Evolutionary conservation across 1,140 invertebrate species (phyloP).

Genomic region (Ladona fulva): DNA sequence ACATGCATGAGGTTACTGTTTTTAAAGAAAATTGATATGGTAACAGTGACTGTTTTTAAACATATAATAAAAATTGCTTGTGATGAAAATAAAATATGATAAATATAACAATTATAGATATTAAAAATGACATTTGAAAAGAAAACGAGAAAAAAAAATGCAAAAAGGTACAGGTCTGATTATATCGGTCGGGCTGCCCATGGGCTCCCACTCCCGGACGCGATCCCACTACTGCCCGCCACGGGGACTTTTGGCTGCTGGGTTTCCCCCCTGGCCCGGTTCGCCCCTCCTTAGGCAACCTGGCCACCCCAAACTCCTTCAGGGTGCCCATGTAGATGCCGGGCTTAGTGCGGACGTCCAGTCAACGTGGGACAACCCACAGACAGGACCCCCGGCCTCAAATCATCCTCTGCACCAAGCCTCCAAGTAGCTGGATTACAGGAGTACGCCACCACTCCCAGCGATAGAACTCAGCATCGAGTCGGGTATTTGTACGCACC

Average conservation of each 20-base stretch:
- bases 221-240: slow-evolving; percentile 95
- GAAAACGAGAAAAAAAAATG: not conserved
- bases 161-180: slow-evolving; percentile 76
- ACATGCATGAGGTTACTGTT: too few species aligned
- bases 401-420: slow-evolving; percentile 40
- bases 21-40: too few species aligned
- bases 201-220: slow-evolving; percentile 73
- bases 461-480: slow-evolving; percentile 13
- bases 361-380: slow-evolving; percentile 25
- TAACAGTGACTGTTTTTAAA: too few species aligned
- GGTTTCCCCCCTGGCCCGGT: slow-evolving; percentile 94
- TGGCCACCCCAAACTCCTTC: slow-evolving; percentile 71
- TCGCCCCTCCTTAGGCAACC: slow-evolving; percentile 89
- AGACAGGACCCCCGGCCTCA: slow-evolving; percentile 32
- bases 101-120: too few species aligned
- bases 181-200: slow-evolving; percentile 76
- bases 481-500: too few species aligned
- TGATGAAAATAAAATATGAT: too few species aligned
- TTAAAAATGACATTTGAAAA: too few species aligned
- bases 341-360: slow-evolving; percentile 49
- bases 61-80: too few species aligned
- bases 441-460: slow-evolving; percentile 40
- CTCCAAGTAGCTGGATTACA: slow-evolving; percentile 49
- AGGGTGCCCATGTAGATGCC: slow-evolving; percentile 83
- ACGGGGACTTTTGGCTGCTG: slow-evolving; percentile 95